Conservation (phyloP, 2,888 invertebrate genomes). For the Aleiodes alternator region DNA sequence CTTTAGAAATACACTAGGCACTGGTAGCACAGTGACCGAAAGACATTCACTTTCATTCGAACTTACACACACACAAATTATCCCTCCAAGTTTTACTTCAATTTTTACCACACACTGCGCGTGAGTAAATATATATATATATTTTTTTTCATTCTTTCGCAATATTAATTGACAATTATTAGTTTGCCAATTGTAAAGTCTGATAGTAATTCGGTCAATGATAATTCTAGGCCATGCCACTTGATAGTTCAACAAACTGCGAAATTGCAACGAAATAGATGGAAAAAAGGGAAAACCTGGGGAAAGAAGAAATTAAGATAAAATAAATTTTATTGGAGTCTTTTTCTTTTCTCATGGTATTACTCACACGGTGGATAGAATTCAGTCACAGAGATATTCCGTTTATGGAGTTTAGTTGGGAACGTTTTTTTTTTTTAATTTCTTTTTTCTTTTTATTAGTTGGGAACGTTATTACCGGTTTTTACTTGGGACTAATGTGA, state of each 20-base stretch:
- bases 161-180: conserved; percentile 35
- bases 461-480: too few species aligned
- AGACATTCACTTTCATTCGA: conserved; percentile 56
- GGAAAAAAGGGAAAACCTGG: background rate
- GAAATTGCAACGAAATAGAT: background rate
- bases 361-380: too few species aligned
- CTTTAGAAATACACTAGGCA: conserved; percentile 26
- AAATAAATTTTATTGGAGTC: too few species aligned
- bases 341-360: too few species aligned
- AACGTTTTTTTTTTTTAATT: too few species aligned
- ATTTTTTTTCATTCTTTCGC: background rate
- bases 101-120: background rate
- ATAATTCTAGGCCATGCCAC: conserved; percentile 15
- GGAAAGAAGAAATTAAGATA: too few species aligned
- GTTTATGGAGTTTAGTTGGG: too few species aligned
- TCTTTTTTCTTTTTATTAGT: too few species aligned
- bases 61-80: conserved; percentile 43
- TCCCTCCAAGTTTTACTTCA: conserved; percentile 14
- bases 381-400: too few species aligned
- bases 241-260: background rate
- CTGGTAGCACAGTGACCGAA: conserved; percentile 35
- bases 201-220: conserved; percentile 24
- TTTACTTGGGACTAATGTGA: too few species aligned
- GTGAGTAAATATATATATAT: background rate
- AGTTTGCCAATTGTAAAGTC: background rate